Evolutionary conservation across 2,113 vertebrate genomes (phyloP).

Genomic region (Pelvicachromis taeniatus): DNA sequence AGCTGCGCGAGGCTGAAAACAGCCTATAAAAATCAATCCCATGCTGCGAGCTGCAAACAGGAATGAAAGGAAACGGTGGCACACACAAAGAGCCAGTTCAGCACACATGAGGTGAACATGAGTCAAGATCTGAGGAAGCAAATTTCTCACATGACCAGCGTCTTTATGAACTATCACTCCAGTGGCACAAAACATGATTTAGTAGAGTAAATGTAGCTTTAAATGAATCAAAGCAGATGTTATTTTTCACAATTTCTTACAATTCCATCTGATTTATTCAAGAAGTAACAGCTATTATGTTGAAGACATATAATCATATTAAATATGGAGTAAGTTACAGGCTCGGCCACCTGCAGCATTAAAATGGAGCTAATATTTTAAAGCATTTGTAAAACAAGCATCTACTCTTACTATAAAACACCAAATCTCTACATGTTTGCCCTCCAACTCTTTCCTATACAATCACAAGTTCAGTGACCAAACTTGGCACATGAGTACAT

Average conservation of each 20-base stretch:
- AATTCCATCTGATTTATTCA: rapidly evolving
- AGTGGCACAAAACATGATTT: background rate
- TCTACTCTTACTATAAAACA: background rate
- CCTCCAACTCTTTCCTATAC: background rate
- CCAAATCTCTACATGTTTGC: background rate
- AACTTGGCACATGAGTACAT: background rate
- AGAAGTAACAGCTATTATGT: background rate
- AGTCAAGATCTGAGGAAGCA: constrained; percentile 9
- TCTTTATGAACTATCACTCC: background rate
- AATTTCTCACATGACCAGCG: background rate
- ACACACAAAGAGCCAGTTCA: background rate
- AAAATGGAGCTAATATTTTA: background rate
- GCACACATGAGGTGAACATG: background rate
- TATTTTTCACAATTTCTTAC: background rate
- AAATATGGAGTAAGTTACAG: background rate
- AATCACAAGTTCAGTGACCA: rapidly evolving
- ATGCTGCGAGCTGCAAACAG: background rate
- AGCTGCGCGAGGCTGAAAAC: background rate
- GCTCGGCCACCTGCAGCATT: background rate
- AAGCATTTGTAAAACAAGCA: background rate
- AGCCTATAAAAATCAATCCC: background rate
- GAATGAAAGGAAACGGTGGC: background rate
- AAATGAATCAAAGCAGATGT: background rate
- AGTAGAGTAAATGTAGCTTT: background rate
- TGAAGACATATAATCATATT: background rate